Conservation (phyloP, 37 sponge, comb jelly and placozoan species). For the Oscarella lobularis region DNA sequence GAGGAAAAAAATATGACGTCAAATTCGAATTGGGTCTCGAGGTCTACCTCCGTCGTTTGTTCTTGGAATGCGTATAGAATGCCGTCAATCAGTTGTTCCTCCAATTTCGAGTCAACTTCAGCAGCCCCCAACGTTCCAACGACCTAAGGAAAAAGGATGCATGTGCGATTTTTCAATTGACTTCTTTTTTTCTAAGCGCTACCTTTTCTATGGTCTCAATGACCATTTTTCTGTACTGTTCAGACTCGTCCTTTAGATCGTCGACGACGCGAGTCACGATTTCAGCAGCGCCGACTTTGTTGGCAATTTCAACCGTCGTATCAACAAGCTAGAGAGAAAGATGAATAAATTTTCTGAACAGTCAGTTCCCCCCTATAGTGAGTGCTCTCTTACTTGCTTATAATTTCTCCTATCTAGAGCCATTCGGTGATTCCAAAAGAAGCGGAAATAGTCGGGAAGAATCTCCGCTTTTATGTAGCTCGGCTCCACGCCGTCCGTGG, state of each 20-base stretch:
- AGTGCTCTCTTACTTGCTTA: conserved; percentile 41
- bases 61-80: conserved; percentile 92
- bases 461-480: conserved; percentile 90
- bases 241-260: conserved; percentile 95
- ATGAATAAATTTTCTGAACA: too few species aligned
- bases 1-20: background rate
- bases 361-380: too few species aligned
- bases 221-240: conserved; percentile 98
- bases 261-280: conserved; percentile 86
- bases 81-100: conserved; percentile 98
- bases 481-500: conserved; percentile 96
- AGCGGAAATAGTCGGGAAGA: conserved; percentile 86
- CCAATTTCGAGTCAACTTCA: conserved; percentile 86
- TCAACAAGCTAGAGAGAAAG: conserved; percentile 71
- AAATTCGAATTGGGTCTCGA: background rate
- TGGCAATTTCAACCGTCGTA: conserved; percentile 95
- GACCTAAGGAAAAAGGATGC: conserved; percentile 32
- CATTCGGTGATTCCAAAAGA: conserved; percentile 98
- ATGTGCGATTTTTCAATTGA: too few species aligned
- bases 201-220: conserved; percentile 97
- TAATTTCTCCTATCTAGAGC: conserved; percentile 90
- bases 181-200: too few species aligned
- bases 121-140: conserved; percentile 83
- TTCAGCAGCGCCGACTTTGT: conserved; percentile 95
- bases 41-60: conserved; percentile 18